These are phyloP conservation scores for Oryzias dopingdopingensis DNA, from an alignment of 2,797 vertebrate genomes.

Conservation along the genomic window DNA sequence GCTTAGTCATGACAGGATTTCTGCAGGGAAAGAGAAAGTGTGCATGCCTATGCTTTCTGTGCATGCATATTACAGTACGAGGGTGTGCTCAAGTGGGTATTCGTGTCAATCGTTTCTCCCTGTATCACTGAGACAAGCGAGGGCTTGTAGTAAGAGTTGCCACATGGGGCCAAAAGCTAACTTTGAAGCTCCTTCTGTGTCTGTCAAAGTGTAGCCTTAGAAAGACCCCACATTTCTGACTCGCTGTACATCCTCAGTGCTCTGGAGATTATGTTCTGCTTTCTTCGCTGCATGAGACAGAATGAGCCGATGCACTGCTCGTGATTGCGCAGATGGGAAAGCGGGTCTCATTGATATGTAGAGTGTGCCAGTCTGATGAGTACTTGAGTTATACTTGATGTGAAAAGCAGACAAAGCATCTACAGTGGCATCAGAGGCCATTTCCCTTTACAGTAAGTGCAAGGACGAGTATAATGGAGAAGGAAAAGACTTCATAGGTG, in stretches of 20 bases:
- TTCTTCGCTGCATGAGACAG: conserved; percentile 31
- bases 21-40: conserved; percentile 7
- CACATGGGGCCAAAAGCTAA: conserved; percentile 39
- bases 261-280: conserved; percentile 35
- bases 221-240: conserved; percentile 44
- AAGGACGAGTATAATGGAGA: conserved; percentile 19
- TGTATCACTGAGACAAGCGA: conserved; percentile 15
- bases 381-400: conserved; percentile 39
- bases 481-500: conserved; percentile 39
- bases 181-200: conserved; percentile 42
- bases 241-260: conserved; percentile 19
- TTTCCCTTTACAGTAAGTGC: conserved; percentile 13
- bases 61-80: background rate
- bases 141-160: conserved; percentile 15
- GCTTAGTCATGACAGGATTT: conserved; percentile 11
- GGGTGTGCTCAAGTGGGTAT: background rate
- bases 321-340: conserved; percentile 21
- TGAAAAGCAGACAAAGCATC: conserved; percentile 23
- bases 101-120: conserved; percentile 12
- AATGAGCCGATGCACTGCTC: conserved; percentile 24
- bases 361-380: conserved; percentile 35
- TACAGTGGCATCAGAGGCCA: conserved; percentile 21
- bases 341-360: conserved; percentile 48
- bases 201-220: conserved; percentile 49
- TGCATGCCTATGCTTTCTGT: background rate